A percentile compares a stretch with the other conserved stretches of the same genome.
Conservation (phyloP, 2,113 vertebrate species). For the Rissa tridactyla region DNA sequence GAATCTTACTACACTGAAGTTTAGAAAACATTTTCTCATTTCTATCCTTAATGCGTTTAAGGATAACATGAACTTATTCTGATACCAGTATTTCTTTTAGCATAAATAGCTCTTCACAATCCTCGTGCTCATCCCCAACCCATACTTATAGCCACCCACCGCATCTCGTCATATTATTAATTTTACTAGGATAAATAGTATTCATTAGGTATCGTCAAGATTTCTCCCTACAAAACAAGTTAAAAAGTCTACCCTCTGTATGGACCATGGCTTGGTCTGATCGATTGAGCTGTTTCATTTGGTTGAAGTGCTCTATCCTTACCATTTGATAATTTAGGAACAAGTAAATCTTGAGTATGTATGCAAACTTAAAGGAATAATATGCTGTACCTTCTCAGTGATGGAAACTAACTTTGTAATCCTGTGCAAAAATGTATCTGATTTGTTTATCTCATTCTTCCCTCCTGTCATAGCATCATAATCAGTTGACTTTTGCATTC, state of each 20-base stretch:
- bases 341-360: neutral
- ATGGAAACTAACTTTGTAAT: neutral
- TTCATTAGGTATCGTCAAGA: neutral
- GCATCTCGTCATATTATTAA: neutral
- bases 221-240: neutral
- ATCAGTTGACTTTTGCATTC: neutral
- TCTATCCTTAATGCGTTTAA: neutral
- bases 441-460: neutral
- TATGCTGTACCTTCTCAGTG: neutral
- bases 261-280: neutral
- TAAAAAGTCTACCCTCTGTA: neutral
- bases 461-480: neutral
- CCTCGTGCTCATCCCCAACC: neutral
- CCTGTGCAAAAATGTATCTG: neutral
- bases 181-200: neutral
- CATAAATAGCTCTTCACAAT: neutral
- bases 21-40: neutral
- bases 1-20: neutral
- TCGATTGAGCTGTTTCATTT: neutral
- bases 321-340: neutral
- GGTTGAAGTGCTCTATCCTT: neutral
- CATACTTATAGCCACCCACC: neutral
- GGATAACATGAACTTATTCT: neutral
- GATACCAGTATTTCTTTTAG: neutral
- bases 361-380: neutral